Conservation (phyloP, 2,888 invertebrate genomes). For the Therioaphis trifolii region DNA sequence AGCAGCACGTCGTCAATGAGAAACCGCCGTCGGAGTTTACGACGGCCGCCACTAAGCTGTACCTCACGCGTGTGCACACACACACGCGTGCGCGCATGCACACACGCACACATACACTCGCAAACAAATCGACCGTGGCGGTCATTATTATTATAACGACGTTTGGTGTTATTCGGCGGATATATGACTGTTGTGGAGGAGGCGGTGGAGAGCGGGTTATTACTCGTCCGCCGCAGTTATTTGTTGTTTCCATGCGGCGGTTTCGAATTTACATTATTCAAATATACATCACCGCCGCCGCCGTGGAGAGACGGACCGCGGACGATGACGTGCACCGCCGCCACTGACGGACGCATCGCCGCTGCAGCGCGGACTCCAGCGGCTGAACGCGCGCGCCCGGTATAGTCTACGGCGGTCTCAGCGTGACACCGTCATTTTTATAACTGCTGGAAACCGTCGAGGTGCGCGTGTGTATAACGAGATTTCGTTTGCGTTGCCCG, state of each 20-base stretch:
- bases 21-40: slow-evolving; percentile 43
- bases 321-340: slow-evolving; percentile 49
- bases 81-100: neutral
- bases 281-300: slow-evolving; percentile 45
- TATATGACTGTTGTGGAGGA: neutral
- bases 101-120: neutral
- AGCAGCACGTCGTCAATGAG: slow-evolving; percentile 47
- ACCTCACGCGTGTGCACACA: neutral
- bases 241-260: slow-evolving; percentile 37
- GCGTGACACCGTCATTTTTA: slow-evolving; percentile 37
- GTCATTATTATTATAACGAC: slow-evolving; percentile 42
- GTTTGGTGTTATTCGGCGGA: slow-evolving; percentile 23
- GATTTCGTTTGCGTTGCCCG: slow-evolving; percentile 38
- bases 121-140: slow-evolving; percentile 38
- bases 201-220: neutral
- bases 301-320: slow-evolving; percentile 4
- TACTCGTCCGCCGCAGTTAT: slow-evolving; percentile 30
- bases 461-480: slow-evolving; percentile 27
- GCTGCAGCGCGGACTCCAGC: neutral
- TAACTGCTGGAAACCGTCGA: slow-evolving; percentile 17
- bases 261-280: slow-evolving; percentile 60
- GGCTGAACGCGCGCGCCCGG: neutral
- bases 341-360: slow-evolving; percentile 35
- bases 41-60: slow-evolving; percentile 18
- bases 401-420: slow-evolving; percentile 17